phyloP scores from a whole-genome alignment of 1,140 invertebrate genomes.

The Hylaeus volcanicus region DNA sequence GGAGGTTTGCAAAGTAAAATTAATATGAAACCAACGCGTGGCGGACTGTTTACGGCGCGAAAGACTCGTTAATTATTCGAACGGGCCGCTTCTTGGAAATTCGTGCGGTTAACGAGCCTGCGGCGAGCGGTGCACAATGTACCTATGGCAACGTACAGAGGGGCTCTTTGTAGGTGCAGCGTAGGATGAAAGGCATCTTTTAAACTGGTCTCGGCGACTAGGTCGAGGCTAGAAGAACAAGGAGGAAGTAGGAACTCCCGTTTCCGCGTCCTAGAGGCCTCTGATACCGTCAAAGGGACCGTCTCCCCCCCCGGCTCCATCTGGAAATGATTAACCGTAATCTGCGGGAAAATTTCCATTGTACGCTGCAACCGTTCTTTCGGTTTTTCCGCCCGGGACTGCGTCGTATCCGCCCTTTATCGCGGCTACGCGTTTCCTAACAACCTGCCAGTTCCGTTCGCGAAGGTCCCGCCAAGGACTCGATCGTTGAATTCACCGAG shows the following conservation, averaged over 20 bases:
- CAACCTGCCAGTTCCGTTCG: not conserved
- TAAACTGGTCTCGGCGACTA: slow-evolving; percentile 43
- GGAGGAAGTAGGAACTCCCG: slow-evolving; percentile 43
- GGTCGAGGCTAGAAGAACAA: slow-evolving; percentile 2
- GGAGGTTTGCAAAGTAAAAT: not conserved
- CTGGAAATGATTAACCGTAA: slow-evolving; percentile 49
- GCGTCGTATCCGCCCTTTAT: not conserved
- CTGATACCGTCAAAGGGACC: slow-evolving; percentile 26
- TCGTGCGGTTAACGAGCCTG: slow-evolving; percentile 18
- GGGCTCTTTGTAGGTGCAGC: slow-evolving; percentile 19
- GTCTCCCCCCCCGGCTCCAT: not conserved
- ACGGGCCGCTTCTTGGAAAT: slow-evolving; percentile 26
- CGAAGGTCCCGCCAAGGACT: too few relatives aligned
- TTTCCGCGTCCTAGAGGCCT: slow-evolving; percentile 46
- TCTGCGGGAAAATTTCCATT: slow-evolving; percentile 37
- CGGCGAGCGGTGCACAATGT: slow-evolving; percentile 19
- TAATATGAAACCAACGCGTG: slow-evolving; percentile 9
- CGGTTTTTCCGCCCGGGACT: not conserved
- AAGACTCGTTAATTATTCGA: slow-evolving; percentile 17
- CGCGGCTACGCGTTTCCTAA: not conserved
- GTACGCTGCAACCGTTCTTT: not conserved
- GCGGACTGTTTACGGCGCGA: slow-evolving; percentile 24
- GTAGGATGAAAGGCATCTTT: slow-evolving; percentile 58
- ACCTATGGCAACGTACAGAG: slow-evolving; percentile 16
- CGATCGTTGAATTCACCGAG: too few relatives aligned